These are phyloP conservation scores for Cyclina sinensis DNA, from an alignment of 1,140 invertebrate genomes.

Conservation along the genomic window DNA sequence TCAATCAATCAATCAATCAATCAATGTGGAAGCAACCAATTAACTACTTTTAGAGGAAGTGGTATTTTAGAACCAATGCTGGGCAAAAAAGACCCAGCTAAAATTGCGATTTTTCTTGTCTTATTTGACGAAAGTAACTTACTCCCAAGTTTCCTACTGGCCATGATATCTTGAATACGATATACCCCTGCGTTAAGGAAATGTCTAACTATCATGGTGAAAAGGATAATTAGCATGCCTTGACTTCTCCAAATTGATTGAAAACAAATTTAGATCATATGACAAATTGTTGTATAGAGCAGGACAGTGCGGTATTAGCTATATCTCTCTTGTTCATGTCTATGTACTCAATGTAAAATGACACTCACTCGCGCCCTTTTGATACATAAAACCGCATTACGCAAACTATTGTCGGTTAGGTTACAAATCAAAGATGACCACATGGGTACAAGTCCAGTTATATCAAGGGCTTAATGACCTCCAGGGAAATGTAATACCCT, in stretches of 20 bases:
- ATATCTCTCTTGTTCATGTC: background rate
- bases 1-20: too few species aligned
- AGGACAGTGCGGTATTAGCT: background rate
- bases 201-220: too few species aligned
- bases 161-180: too few species aligned
- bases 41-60: too few species aligned
- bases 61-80: too few species aligned
- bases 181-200: too few species aligned
- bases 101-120: too few species aligned
- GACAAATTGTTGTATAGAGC: background rate
- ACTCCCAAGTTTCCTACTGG: too few species aligned
- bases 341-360: background rate
- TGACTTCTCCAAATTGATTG: slow-evolving; percentile 2
- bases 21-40: too few species aligned
- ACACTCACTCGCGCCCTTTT: background rate
- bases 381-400: slow-evolving; percentile 2
- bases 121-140: too few species aligned
- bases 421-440: slow-evolving; percentile 27
- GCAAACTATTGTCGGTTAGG: background rate
- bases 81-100: too few species aligned
- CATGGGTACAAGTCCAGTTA: slow-evolving; percentile 24
- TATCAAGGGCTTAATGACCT: slow-evolving; percentile 21
- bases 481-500: background rate
- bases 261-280: slow-evolving; percentile 8
- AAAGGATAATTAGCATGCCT: too few species aligned